These are phyloP conservation scores for Chelidonichthys spinosus DNA, from an alignment of 2,797 vertebrate genomes.

Conservation along the genomic window DNA sequence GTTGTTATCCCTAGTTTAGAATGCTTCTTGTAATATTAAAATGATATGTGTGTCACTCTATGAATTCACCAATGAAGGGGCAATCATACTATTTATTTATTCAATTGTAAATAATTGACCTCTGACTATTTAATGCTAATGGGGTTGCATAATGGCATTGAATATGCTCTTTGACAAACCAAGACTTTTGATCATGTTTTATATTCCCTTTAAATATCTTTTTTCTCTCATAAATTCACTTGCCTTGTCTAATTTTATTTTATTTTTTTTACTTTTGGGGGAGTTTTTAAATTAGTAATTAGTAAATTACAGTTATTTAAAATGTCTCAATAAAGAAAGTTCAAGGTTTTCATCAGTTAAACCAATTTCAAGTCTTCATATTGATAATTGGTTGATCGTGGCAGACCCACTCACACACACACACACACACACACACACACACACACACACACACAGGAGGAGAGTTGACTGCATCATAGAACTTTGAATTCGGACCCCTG, in stretches of 20 bases:
- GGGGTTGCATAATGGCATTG: not conserved
- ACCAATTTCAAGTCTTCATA: too few relatives aligned
- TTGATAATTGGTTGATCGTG: not conserved
- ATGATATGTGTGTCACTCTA: too few relatives aligned
- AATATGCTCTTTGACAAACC: not conserved
- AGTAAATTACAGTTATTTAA: too few relatives aligned
- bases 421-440: too few relatives aligned
- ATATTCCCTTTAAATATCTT: not conserved
- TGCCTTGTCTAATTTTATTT: not conserved
- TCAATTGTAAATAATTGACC: too few relatives aligned
- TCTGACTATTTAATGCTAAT: too few relatives aligned
- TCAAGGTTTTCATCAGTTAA: not conserved
- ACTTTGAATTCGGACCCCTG: not conserved
- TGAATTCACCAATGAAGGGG: too few relatives aligned
- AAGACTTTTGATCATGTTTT: not conserved
- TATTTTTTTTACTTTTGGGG: not conserved
- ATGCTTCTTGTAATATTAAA: too few relatives aligned
- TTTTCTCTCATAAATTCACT: not conserved
- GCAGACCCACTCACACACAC: not conserved
- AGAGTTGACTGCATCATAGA: not conserved
- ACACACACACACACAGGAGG: too few relatives aligned
- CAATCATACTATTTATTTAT: too few relatives aligned
- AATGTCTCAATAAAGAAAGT: too few relatives aligned
- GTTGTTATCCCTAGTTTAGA: too few relatives aligned
- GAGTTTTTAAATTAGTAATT: not conserved